These are phyloP conservation scores for Luperina testacea DNA, from an alignment of 2,888 invertebrate species.

Conservation along the genomic window DNA sequence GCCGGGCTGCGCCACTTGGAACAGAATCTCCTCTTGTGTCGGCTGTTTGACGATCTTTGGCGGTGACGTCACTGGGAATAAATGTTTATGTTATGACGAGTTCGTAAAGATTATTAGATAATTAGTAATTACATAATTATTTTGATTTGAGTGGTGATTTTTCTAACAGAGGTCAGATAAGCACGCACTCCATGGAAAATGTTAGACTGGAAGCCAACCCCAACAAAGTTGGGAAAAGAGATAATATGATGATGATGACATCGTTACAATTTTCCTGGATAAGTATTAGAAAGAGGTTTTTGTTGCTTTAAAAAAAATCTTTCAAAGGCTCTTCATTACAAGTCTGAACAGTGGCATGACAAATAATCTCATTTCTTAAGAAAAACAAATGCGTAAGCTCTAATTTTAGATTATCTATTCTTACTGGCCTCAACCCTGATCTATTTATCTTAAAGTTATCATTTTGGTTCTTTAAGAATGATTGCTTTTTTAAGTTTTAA, in stretches of 20 bases:
- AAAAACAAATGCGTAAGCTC: slow-evolving; percentile 1
- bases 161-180: neutral
- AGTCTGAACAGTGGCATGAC: neutral
- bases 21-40: slow-evolving; percentile 96
- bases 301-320: neutral
- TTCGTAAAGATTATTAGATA: neutral
- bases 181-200: neutral
- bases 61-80: slow-evolving; percentile 94
- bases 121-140: neutral
- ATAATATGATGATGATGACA: neutral
- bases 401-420: slow-evolving; percentile 24
- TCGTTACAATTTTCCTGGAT: neutral
- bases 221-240: neutral
- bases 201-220: neutral
- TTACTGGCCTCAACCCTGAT: neutral
- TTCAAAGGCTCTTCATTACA: neutral
- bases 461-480: neutral
- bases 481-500: neutral
- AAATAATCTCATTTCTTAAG: neutral
- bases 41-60: slow-evolving; percentile 98
- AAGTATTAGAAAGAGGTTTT: neutral
- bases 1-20: slow-evolving; percentile 96
- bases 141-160: too few relatives aligned
- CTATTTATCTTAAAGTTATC: neutral
- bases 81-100: slow-evolving; percentile 12